Evolutionary conservation across 2,888 invertebrate genomes (phyloP), one percentile per base, ranked within the genome.

Genomic region (Entomobrya multifasciata): DNA sequence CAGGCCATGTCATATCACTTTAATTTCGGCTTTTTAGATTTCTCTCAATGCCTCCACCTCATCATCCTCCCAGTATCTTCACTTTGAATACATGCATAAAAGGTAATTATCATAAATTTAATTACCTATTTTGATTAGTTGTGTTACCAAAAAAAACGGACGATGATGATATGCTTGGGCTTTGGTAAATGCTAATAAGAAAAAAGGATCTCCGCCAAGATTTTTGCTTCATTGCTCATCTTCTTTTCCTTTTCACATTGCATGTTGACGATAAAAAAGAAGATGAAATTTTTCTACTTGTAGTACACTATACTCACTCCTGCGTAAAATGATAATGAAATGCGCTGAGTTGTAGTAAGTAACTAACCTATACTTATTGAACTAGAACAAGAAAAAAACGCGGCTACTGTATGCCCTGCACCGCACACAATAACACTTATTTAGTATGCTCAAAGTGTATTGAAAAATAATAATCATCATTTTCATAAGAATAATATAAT

Each of bases 41-140:
- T 30, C 22, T 20, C 11, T 13, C 60, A 4, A 36, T 36, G 8
- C 36, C 36, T 36, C 36, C 36, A 36, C 36, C 36, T 36, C 36
- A 36, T 70, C 8, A 62, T 55, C 44, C 27, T 30, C 49, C 62
- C n/a, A 52, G 41, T 82, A 70, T 86, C 74, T 62, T 65, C 65
- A 62, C 55, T 86, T 27, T 11, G 79, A 41, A 36, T 36, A 8
- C 8, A 36, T 17, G 17, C 17, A 76, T 76, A 62, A 25, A 78
- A 87, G 77, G 82, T 87, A 87, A 87, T 87, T 87, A 87, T 87
- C 87, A 87, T 87, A 87, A 87, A 87, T 87, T 87, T 87, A 87
- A 87, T 87, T 87, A 87, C 87, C 77, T 87, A 82, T 78, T 87
- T 87, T 87, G 87, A 87, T 87, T 87, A 87, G 87, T 78, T 87